Base-by-base conservation (phyloP, 2,888 invertebrate genomes). In the Eupithecia abbreviata region DNA sequence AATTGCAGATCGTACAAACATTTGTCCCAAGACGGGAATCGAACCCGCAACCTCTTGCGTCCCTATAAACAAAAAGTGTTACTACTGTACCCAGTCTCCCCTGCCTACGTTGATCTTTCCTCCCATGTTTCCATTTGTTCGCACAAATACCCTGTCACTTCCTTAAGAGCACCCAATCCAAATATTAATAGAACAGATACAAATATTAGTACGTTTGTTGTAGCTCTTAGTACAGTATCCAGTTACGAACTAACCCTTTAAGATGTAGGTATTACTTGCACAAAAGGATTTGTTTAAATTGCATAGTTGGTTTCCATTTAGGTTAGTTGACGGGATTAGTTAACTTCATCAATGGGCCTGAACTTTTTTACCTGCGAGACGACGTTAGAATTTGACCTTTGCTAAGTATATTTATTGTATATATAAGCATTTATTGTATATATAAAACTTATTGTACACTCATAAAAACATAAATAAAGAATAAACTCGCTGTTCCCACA, bases 71-170 rank as follows among this genome's bases (percentile, higher is more conserved):
- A 30, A 30, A 30, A 30, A 30, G 30, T 30, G 1, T 30, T 30
- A 30, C 30, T 30, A 30, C 30, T 30, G 30, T 30, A 30, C 30
- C 30, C 30, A 30, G 30, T 30, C 30, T 30, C 30, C 30, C 30
- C 30, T 30, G 1, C 30, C 30, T 30, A 30, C 30, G 30, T 30
- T 1, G 30, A 30, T 30, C 30, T 30, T 30, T 30, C 51, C 7
- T 51, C 15, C 51, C 5, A 55, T 58, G 62, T 9, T 62, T 2
- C 18, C 18, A 62, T 62, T 62, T 62, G 62, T 62, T 30, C 10
- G 30, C 10, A 62, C 18, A 58, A 55, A 58, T 30, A 62, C 62
- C 62, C 62, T 62, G 18, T 62, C 62, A 30, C 62, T 62, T 62
- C 12, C 30, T 3, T 30, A 62, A 62, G 62, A 62, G 62, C 10